Evolutionary conservation across 92 coral and sea anemone species (phyloP), one percentile per base, ranked within the genome.

Genomic region (Nematostella vectensis): DNA sequence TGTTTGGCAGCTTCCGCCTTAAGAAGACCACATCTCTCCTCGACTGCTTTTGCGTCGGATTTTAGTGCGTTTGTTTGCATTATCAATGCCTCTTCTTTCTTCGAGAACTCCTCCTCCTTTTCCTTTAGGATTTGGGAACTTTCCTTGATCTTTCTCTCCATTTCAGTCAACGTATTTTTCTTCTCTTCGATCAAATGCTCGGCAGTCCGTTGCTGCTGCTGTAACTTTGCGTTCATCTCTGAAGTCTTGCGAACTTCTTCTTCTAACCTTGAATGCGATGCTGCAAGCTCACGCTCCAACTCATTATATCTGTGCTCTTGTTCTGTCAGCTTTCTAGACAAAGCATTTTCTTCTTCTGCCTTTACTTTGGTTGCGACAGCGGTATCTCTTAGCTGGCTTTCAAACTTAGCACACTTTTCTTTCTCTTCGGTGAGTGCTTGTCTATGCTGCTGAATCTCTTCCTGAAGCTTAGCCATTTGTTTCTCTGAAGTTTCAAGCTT

Each of bases 1-100:
- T 72, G 50, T 28, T 66, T 62, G 43, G 64, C 80, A 11, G 48
- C 70, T 47, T 80, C 77, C 38, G 68, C 72, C 60, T 85, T 68
- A 37, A 79, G 55, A 29, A 69, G 12, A 17, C 58, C 48, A 9
- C 55, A 25, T 13, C 43, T 63, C 4, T 75, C 73, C 33, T 68
- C 71, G 33, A 79, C 33, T 17, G 71, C 68, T 15, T 59, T 40
- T 24, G 48, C 8, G 26, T 59, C 67, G 18, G n/a, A 54, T 38
- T 61, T 59, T 29, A 27, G 43, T 19, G 57, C 61, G 48, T 58
- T 80, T 25, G 48, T 66, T 33, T 58, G 62, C 16, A 37, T 50
- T 51, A 68, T 71, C 20, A 68, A 31, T 54, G 69, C 72, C 25
- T 62, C 64, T 39, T 55, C 54, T 21, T 68, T 68, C n/a, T 50